phyloP scores from a whole-genome alignment of 1,140 invertebrate species.

The Bombyx mori region ASM3026992v2 NC_085110.1:14180501-14181000 shows the following conservation, averaged over 20 bases:
- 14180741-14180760: neutral
- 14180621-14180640: no score
- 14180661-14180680: no score
- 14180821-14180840: no score
- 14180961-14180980: slow-evolving; percentile 97
- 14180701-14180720: neutral
- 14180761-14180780: neutral
- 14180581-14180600: neutral
- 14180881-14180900: slow-evolving; percentile 90
- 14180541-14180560: no score
- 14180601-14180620: no score
- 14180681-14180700: no score
- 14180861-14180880: no score
- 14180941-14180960: slow-evolving; percentile 99
- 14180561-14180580: neutral
- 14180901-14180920: slow-evolving; percentile 97
- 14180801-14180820: neutral
- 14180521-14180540: neutral
- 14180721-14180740: neutral
- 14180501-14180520: neutral
- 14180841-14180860: no score
- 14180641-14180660: no score
- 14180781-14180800: neutral
- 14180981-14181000: slow-evolving; percentile 93
- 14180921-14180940: slow-evolving; percentile 97